Evolutionary conservation across 1,140 invertebrate species (phyloP), one percentile per base, ranked within the genome.

Genomic region (Achroia grisella): DNA sequence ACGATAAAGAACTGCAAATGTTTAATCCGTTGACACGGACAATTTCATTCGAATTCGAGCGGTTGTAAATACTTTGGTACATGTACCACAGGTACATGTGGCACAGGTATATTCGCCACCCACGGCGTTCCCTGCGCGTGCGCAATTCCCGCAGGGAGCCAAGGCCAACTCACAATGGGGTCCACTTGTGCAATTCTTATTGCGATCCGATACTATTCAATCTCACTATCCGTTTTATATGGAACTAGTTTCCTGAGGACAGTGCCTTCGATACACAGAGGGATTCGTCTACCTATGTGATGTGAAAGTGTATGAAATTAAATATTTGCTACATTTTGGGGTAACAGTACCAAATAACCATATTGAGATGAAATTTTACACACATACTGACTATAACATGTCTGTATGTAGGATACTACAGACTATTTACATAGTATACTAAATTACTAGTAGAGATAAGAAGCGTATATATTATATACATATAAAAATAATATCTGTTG

Each of bases 241-340:
- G 67, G 64, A 72, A 79, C 73, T 76, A 71, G 74, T 73, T 80
- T 74, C 74, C 72, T 75, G 68, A 54, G 71, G 62, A 50, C 63
- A 63, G 55, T 61, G 56, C 55, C 46, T 54, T 54, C 42, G 33
- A 52, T 55, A 42, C 44, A 43, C 42, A 36, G 28, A 41, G 39
- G 44, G 46, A 53, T 57, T 60, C 48, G 17, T 23, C 17, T 6
- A 23, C 17, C 17, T 3, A 23, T 23, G 17, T 6, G 6, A 23
- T 23, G 17, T 23, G 17, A 23, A 23, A 23, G 17, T 23, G 2
- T 6, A 6, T 2, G 17, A 23, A 23, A 23, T 23, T 23, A 3
- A 6, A 23, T 23, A 6, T 23, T 23, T n/a, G n/a, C n/a, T n/a
- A n/a, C n/a, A n/a, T n/a, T n/a, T n/a, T n/a, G n/a, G n/a, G n/a